These are phyloP conservation scores for Philaenus spumarius DNA, from an alignment of 1,140 invertebrate genomes.

Conservation along the genomic window DNA sequence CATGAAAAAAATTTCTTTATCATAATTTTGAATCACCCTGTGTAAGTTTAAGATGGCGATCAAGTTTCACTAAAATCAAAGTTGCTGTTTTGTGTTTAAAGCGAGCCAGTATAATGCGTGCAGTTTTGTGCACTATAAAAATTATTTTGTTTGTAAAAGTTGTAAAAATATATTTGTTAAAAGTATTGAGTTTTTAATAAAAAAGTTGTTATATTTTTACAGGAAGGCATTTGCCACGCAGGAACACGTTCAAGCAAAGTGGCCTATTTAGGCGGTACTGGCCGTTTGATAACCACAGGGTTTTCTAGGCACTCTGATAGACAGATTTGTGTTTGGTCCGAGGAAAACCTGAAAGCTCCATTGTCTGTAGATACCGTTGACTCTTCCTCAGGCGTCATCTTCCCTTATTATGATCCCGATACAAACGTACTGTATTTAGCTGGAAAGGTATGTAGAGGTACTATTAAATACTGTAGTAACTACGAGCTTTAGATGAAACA, in stretches of 20 bases:
- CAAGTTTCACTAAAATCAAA: too few species aligned
- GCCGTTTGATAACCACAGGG: slow-evolving; percentile 76
- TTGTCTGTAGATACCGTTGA: slow-evolving; percentile 78
- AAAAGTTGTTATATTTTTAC: slow-evolving; percentile 26
- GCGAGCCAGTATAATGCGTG: too few species aligned
- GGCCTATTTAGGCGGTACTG: slow-evolving; percentile 73
- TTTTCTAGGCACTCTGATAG: slow-evolving; percentile 86
- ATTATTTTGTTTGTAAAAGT: too few species aligned
- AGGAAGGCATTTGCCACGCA: slow-evolving; percentile 78
- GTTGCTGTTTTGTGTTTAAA: too few species aligned
- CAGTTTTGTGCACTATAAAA: too few species aligned
- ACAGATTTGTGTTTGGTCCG: slow-evolving; percentile 83
- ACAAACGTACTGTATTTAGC: slow-evolving; percentile 79
- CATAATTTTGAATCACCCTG: too few species aligned
- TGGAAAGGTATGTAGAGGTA: slow-evolving; percentile 61
- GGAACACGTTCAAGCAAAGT: slow-evolving; percentile 85
- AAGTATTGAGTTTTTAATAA: too few species aligned
- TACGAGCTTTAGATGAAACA: too few species aligned
- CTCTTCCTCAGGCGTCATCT: slow-evolving; percentile 85
- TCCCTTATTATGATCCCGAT: slow-evolving; percentile 90
- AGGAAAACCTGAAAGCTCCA: slow-evolving; percentile 68
- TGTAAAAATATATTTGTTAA: too few species aligned
- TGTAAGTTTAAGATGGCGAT: too few species aligned
- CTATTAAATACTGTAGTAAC: too few species aligned
- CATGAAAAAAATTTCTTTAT: too few species aligned